Evolutionary conservation across 2,113 vertebrate species (phyloP).

Genomic region (Pelecanus crispus): DNA sequence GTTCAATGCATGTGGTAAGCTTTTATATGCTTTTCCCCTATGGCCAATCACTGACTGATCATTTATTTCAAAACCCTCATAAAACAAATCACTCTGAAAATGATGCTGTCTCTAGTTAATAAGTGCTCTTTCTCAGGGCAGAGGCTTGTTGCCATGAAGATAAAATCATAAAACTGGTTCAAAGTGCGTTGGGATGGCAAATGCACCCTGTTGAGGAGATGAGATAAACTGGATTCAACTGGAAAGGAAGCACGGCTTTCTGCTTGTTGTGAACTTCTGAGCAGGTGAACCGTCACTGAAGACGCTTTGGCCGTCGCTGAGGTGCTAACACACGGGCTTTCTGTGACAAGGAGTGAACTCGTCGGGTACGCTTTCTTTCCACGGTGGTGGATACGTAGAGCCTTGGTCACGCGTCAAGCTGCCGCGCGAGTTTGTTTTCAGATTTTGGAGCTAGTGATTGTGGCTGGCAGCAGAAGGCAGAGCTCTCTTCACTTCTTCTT

Average conservation of each 20-base stretch:
- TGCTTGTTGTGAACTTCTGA: conserved; percentile 9
- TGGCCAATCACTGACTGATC: conserved; percentile 44
- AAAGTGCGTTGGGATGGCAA: conserved; percentile 27
- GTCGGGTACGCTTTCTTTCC: neutral
- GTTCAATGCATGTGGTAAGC: conserved; percentile 32
- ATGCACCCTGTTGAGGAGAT: neutral
- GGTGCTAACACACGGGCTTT: neutral
- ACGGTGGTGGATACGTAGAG: neutral
- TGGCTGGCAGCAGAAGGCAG: neutral
- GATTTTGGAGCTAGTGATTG: neutral
- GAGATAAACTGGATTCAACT: conserved; percentile 29
- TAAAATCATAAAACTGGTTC: conserved; percentile 49
- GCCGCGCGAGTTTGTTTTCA: neutral
- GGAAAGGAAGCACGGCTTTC: neutral
- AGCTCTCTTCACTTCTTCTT: neutral
- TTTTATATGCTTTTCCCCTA: conserved; percentile 52
- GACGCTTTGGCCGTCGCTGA: neutral
- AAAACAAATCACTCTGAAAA: conserved; percentile 43
- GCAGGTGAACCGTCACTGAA: neutral
- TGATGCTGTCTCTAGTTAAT: conserved; percentile 26
- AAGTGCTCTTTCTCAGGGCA: conserved; percentile 49
- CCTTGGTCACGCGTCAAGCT: neutral
- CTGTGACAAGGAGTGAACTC: conserved; percentile 6
- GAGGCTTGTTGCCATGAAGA: conserved; percentile 36
- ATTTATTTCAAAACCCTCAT: conserved; percentile 57